Conservation (phyloP, 2,888 invertebrate species). For the Drosophila flavopinicola region DNA sequence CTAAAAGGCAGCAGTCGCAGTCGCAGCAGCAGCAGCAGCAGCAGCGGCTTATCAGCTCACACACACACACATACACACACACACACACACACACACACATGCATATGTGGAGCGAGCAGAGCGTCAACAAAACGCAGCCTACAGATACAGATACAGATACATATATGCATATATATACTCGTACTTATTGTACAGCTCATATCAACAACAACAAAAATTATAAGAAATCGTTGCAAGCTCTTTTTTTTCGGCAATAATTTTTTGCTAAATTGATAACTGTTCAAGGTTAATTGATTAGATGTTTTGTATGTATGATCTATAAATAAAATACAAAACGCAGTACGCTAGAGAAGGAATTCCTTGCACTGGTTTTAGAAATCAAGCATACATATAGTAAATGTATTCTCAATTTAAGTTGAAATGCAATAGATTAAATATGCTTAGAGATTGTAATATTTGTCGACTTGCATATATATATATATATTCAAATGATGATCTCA, state of each 20-base stretch:
- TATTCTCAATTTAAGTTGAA: no score
- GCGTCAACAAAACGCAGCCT: slow-evolving; percentile 51
- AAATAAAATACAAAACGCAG: not conserved
- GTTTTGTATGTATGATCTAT: slow-evolving; percentile 6
- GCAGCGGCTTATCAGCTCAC: slow-evolving; percentile 49
- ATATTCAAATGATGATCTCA: slow-evolving; percentile 30
- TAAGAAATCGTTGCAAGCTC: slow-evolving; percentile 41
- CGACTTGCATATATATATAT: not conserved
- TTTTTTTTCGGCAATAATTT: slow-evolving; percentile 40
- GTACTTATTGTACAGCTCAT: slow-evolving; percentile 6
- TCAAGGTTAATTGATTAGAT: slow-evolving; percentile 64
- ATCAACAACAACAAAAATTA: slow-evolving; percentile 5
- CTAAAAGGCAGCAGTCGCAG: slow-evolving; percentile 25
- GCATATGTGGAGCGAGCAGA: not conserved
- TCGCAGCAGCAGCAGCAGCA: slow-evolving; percentile 13
- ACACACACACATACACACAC: slow-evolving; percentile 22
- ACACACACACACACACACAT: slow-evolving; percentile 9
- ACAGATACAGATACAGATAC: slow-evolving; percentile 24
- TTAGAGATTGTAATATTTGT: not conserved
- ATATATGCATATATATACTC: slow-evolving; percentile 13
- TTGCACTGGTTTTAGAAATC: no score
- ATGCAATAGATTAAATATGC: no score
- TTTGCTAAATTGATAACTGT: slow-evolving; percentile 47
- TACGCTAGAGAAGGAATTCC: not conserved
- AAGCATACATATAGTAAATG: no score